Base-by-base conservation (phyloP, 2,888 invertebrate genomes). In the Resseliella maxima region DNA sequence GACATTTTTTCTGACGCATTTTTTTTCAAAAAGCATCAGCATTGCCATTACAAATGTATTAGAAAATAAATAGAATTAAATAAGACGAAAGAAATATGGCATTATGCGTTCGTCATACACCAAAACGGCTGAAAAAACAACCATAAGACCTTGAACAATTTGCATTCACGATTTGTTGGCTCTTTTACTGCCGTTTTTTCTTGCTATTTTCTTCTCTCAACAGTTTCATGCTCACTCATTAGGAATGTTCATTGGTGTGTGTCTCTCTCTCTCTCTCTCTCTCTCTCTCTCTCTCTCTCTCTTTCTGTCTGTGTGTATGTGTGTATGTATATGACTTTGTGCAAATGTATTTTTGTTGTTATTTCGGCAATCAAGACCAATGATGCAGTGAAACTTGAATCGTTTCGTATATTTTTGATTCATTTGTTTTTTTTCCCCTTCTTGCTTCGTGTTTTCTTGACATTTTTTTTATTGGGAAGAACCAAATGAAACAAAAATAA, bases 1-100 rank as follows among this genome's bases (percentile, higher is more conserved):
- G n/a, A n/a, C n/a, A n/a, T n/a, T n/a, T n/a, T 72, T 27, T 72
- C 31, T 72, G 72, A 72, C 72, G 72, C 72, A 72, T 72, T 72
- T 72, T 72, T 41, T 12, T 18, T 8, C 12, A 8, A 50, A 50
- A 8, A 2, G 46, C 18, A 24, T 12, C 59, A 24, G 12, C 27
- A 15, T n/a, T 12, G 12, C 2, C 5, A 5, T 31, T 27, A 35
- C 31, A 72, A 31, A 72, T 72, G 72, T 72, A n/a, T 72, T 72
- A 72, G 72, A 72, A 72, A 72, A 31, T 31, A 72, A n/a, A 72
- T 72, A 72, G 72, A 10, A 27, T n/a, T n/a, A n/a, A n/a, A 31
- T 24, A 72, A 24, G 5, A 21, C 72, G 10, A 72, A 72, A 35
- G 31, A 72, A 31, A 72, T 35, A 35, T 72, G 72, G 72, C 72